These are phyloP conservation scores for Mesorhabditis spiculigera DNA, from an alignment of 2,888 invertebrate genomes.

Conservation along the genomic window DNA sequence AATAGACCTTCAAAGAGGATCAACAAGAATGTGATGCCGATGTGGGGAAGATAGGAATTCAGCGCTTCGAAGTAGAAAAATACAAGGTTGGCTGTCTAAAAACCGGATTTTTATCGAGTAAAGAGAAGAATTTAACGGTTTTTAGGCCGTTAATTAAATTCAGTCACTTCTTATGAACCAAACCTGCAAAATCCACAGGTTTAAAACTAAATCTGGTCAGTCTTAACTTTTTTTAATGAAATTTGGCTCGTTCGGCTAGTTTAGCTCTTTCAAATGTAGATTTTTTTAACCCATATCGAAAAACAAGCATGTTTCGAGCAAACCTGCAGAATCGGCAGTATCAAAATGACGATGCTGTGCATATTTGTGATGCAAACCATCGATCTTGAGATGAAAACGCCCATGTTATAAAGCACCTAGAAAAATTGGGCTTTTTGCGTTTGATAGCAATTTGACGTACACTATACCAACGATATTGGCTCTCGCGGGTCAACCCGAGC, in stretches of 20 bases:
- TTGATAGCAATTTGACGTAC: background rate
- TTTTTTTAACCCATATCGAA: too few species aligned
- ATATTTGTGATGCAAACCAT: background rate
- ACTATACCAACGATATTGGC: background rate
- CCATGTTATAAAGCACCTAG: background rate
- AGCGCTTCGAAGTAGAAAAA: conserved; percentile 6
- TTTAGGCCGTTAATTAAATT: too few species aligned
- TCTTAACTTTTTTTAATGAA: too few species aligned
- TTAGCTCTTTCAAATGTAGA: too few species aligned
- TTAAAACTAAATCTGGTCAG: too few species aligned
- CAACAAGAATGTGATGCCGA: background rate
- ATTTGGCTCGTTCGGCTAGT: too few species aligned
- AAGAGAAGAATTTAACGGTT: too few species aligned
- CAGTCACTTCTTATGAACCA: too few species aligned
- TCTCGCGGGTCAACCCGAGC: background rate
- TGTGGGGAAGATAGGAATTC: background rate
- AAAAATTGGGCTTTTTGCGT: background rate
- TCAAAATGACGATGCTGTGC: background rate
- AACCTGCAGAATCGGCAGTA: background rate
- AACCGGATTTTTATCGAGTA: background rate
- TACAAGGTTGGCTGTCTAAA: background rate
- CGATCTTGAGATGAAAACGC: background rate
- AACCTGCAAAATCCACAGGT: too few species aligned
- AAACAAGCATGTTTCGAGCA: background rate
- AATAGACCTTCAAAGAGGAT: conserved; percentile 3